Evolutionary conservation across 1,140 invertebrate species (phyloP).

Genomic region (Hyles vespertilio): DNA sequence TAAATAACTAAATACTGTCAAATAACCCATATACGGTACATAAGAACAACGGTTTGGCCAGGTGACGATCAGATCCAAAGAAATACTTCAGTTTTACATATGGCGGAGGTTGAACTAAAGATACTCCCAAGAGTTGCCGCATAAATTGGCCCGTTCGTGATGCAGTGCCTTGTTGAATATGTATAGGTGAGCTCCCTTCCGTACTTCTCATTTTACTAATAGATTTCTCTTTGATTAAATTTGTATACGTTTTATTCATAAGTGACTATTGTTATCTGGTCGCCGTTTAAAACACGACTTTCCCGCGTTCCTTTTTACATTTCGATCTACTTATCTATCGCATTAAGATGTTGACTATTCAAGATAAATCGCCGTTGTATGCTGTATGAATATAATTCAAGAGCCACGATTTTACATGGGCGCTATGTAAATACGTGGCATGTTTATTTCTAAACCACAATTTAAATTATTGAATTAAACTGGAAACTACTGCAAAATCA

Average conservation of each 20-base stretch:
- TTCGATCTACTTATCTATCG: background rate
- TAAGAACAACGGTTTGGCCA: conserved; percentile 22
- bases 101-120: conserved; percentile 63
- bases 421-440: too few species aligned
- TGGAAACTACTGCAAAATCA: too few species aligned
- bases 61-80: conserved; percentile 70
- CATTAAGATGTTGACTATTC: background rate
- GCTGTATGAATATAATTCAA: background rate
- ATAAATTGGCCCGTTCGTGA: conserved; percentile 74
- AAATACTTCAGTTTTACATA: conserved; percentile 73
- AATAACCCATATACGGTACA: too few species aligned
- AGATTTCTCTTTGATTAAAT: conserved; percentile 76
- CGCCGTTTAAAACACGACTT: conserved; percentile 55
- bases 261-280: conserved; percentile 61
- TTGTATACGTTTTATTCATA: conserved; percentile 75
- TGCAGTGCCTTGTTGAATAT: conserved; percentile 74
- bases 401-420: too few species aligned
- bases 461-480: too few species aligned
- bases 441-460: too few species aligned
- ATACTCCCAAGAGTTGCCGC: conserved; percentile 64
- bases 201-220: conserved; percentile 75
- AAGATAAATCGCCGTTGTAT: too few species aligned
- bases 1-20: too few species aligned
- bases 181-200: conserved; percentile 73
- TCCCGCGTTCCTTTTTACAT: conserved; percentile 27